Percentiles rank a stretch among this genome's conserved stretches.
phyloP scores from a whole-genome alignment of 2,113 vertebrate genomes.

The Limanda limanda region DNA sequence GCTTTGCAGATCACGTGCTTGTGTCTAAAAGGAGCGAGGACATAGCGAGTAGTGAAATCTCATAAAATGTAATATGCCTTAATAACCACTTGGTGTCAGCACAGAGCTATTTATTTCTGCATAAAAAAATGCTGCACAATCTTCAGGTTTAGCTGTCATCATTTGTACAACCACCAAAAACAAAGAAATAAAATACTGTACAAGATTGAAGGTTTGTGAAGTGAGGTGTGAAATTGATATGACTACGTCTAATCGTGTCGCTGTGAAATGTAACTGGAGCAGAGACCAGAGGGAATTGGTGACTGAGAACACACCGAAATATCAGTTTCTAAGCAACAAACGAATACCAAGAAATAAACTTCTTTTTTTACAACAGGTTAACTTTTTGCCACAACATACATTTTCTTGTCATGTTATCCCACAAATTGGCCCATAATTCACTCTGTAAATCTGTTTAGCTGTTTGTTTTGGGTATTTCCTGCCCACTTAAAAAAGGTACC shows the following conservation, averaged over 20 bases:
- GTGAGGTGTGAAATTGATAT: not conserved
- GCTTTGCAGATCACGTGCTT: too few species aligned
- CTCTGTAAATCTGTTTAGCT: too few species aligned
- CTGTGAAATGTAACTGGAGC: not conserved
- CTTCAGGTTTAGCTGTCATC: not conserved
- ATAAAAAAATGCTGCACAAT: not conserved
- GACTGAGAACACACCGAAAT: too few species aligned
- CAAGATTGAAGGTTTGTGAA: not conserved
- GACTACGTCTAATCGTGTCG: not conserved
- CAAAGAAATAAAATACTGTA: not conserved
- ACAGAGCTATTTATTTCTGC: slow-evolving; percentile 41
- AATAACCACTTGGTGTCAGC: slow-evolving; percentile 69
- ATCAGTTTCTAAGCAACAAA: too few species aligned
- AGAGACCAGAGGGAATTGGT: too few species aligned
- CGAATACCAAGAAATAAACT: too few species aligned
- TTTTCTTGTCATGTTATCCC: too few species aligned
- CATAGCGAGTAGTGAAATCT: not conserved
- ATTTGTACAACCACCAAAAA: not conserved
- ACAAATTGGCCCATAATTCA: too few species aligned
- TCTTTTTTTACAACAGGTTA: too few species aligned
- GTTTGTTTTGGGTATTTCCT: too few species aligned
- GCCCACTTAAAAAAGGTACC: too few species aligned
- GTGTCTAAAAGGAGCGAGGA: not conserved
- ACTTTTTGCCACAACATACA: too few species aligned
- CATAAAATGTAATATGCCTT: slow-evolving; percentile 22